A percentile compares a stretch with the other conserved stretches of the same genome.
Conservation (phyloP, 2,113 vertebrate species). For the Amblyornis subalaris region DNA sequence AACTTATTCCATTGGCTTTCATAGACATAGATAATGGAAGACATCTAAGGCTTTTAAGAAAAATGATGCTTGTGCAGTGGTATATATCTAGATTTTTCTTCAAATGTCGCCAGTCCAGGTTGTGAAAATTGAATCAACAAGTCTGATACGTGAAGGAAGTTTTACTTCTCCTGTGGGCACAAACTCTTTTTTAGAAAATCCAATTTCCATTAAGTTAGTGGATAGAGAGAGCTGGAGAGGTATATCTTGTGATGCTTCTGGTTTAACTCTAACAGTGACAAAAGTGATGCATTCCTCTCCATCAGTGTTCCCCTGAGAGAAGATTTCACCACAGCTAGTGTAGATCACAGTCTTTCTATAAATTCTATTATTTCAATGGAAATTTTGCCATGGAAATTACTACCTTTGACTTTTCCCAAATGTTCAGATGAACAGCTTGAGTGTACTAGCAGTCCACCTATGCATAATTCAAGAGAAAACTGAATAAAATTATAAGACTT, state of each 20-base stretch:
- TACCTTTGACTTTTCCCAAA: neutral
- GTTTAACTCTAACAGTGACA: neutral
- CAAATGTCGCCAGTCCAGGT: neutral
- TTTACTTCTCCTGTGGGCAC: neutral
- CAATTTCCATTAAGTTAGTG: neutral
- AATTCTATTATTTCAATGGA: neutral
- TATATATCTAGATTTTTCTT: neutral
- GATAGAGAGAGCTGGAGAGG: neutral
- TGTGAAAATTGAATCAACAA: neutral
- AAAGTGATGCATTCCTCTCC: neutral
- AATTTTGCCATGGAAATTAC: neutral
- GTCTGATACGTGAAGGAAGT: neutral
- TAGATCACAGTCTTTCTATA: neutral
- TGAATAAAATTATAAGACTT: neutral
- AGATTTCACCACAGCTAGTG: neutral
- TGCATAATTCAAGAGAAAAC: neutral
- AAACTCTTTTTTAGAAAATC: neutral
- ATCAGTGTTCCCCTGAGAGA: neutral
- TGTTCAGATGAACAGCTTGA: neutral
- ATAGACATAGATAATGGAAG: neutral
- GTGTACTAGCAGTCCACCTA: neutral
- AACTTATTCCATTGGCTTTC: neutral
- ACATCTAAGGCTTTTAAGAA: neutral
- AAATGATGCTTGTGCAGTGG: neutral
- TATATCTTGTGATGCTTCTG: neutral